Conservation (phyloP, 2,888 invertebrate species). For the Metalampra italica region DNA sequence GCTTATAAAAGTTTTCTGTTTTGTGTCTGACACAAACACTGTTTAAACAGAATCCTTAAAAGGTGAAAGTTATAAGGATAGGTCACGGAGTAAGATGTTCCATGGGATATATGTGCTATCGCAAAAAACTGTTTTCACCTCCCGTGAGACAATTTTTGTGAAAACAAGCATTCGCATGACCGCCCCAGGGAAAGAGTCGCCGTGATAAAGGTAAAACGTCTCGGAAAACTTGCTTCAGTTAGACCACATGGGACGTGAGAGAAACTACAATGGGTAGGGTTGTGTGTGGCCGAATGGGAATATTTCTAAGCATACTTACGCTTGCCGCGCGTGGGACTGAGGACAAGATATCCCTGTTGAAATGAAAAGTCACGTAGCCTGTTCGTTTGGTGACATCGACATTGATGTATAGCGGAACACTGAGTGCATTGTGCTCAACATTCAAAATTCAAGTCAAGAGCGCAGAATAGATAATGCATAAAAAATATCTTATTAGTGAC, state of each 20-base stretch:
- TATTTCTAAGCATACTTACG: background rate
- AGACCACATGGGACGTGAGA: constrained; percentile 6
- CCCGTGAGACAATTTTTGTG: background rate
- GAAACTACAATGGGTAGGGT: background rate
- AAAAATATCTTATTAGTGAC: too few species aligned
- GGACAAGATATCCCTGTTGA: too few species aligned
- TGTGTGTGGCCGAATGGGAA: constrained; percentile 3
- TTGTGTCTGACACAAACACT: background rate
- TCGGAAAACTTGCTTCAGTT: constrained; percentile 1
- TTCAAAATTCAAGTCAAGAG: too few species aligned
- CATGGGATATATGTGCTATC: too few species aligned
- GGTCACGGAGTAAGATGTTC: too few species aligned
- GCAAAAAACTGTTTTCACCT: too few species aligned
- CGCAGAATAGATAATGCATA: too few species aligned
- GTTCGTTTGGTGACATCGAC: constrained; percentile 7
- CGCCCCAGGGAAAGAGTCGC: constrained; percentile 1
- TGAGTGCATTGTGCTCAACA: too few species aligned
- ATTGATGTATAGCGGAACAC: background rate
- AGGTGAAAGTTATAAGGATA: too few species aligned
- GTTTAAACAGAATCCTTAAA: too few species aligned
- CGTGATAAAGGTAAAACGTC: background rate
- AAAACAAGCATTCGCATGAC: background rate
- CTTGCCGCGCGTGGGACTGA: background rate
- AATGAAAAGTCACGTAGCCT: background rate
- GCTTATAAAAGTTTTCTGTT: background rate